Percentiles rank a stretch among this genome's conserved stretches.
phyloP scores from a whole-genome alignment of 2,113 vertebrate species.

The Phrynosoma platyrhinos region DNA sequence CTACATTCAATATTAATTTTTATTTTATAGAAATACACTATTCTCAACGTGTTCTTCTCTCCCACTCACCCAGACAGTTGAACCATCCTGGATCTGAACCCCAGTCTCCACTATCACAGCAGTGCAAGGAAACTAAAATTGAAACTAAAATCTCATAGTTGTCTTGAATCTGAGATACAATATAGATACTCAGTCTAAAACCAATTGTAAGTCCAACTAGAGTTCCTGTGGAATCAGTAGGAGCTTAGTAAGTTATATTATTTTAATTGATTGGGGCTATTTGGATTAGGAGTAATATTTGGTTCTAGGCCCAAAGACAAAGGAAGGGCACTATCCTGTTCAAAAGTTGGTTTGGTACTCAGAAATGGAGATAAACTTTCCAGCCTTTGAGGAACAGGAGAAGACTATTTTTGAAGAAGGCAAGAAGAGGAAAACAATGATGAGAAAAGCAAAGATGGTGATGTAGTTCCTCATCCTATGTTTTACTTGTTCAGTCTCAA shows the following conservation, averaged over 20 bases:
- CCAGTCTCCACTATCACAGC: not conserved
- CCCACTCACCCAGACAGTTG: not conserved
- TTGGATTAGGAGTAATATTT: too few species aligned
- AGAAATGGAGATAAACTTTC: not conserved
- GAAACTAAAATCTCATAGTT: not conserved
- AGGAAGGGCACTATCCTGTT: too few species aligned
- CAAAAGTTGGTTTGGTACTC: too few species aligned
- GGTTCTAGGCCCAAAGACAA: too few species aligned
- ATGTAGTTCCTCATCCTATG: not conserved
- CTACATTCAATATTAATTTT: too few species aligned
- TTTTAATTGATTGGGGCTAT: too few species aligned
- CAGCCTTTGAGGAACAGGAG: not conserved
- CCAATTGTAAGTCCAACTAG: too few species aligned
- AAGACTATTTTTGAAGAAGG: not conserved
- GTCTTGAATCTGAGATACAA: not conserved
- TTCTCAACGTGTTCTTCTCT: not conserved
- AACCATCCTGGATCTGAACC: not conserved
- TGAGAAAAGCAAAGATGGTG: not conserved
- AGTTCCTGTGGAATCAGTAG: too few species aligned
- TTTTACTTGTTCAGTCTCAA: not conserved
- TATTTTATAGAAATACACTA: too few species aligned
- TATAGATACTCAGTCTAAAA: too few species aligned
- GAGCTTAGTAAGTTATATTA: too few species aligned
- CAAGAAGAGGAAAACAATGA: not conserved
- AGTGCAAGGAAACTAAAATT: too few species aligned